Conservation (phyloP, 2,888 invertebrate genomes). For the Opisthograptis luteolata region DNA sequence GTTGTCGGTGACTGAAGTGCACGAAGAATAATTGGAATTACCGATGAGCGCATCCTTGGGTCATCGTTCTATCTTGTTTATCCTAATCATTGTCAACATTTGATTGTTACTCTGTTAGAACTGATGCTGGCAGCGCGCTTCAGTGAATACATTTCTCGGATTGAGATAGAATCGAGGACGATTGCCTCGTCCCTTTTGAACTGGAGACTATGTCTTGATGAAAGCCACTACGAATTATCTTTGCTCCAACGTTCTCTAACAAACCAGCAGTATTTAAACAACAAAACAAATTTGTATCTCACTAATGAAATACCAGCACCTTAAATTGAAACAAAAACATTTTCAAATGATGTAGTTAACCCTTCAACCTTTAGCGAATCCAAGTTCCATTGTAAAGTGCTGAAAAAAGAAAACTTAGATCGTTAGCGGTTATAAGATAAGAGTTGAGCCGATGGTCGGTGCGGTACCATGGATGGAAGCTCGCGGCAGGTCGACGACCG, state of each 20-base stretch:
- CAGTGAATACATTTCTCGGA: constrained; percentile 25
- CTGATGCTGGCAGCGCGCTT: constrained; percentile 19
- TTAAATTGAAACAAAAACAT: constrained; percentile 27
- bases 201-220: background rate
- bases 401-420: constrained; percentile 53
- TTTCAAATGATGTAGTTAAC: constrained; percentile 25
- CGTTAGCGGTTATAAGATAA: constrained; percentile 21
- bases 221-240: background rate
- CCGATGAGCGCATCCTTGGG: constrained; percentile 24
- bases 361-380: constrained; percentile 32
- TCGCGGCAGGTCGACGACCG: constrained; percentile 77
- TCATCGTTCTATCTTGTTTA: constrained; percentile 31
- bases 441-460: constrained; percentile 51
- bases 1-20: constrained; percentile 8
- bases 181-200: background rate
- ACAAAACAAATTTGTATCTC: background rate
- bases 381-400: constrained; percentile 37
- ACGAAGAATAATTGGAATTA: constrained; percentile 10
- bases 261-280: background rate
- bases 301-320: background rate
- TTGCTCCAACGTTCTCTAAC: background rate
- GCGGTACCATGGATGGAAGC: constrained; percentile 50
- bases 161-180: constrained; percentile 13
- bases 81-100: constrained; percentile 24
- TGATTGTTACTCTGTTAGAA: constrained; percentile 30